Evolutionary conservation across 2,113 vertebrate species (phyloP).

Genomic region (Trachemys scripta): DNA sequence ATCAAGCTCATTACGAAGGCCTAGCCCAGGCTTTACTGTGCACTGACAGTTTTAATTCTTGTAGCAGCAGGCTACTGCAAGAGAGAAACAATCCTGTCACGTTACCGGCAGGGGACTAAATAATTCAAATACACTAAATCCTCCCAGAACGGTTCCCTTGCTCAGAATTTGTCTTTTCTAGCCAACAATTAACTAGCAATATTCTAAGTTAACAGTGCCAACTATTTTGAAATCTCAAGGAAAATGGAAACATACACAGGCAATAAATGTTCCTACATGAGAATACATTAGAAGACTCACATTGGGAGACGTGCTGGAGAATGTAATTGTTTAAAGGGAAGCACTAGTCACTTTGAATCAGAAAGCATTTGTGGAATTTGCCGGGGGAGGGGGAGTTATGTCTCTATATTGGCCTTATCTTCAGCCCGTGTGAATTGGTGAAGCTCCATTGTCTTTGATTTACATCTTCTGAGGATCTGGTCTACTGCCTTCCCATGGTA

Average conservation of each 20-base stretch:
- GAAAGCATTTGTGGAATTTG: background rate
- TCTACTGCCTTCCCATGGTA: background rate
- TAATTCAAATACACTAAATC: conserved; percentile 99
- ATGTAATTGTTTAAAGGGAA: background rate
- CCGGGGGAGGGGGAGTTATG: background rate
- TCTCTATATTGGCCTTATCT: background rate
- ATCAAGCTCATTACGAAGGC: conserved; percentile 91
- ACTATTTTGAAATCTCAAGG: conserved; percentile 84
- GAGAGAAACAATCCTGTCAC: conserved; percentile 99
- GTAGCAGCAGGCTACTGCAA: conserved; percentile 91
- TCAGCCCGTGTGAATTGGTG: background rate
- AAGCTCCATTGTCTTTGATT: background rate
- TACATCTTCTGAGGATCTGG: background rate
- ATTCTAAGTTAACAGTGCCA: conserved; percentile 96
- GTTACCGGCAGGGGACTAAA: conserved; percentile 94
- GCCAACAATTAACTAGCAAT: conserved; percentile 96
- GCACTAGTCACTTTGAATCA: background rate
- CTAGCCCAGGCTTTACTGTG: conserved; percentile 83
- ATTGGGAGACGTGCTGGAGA: background rate
- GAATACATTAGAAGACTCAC: background rate
- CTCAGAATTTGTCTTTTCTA: conserved; percentile 97
- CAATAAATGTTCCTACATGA: conserved; percentile 11
- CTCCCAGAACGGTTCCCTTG: conserved; percentile 89
- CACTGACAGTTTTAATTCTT: conserved; percentile 89
- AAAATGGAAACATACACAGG: conserved; percentile 45